These are phyloP conservation scores for Noctua janthe DNA, from an alignment of 2,888 invertebrate genomes.

Conservation along the genomic window DNA sequence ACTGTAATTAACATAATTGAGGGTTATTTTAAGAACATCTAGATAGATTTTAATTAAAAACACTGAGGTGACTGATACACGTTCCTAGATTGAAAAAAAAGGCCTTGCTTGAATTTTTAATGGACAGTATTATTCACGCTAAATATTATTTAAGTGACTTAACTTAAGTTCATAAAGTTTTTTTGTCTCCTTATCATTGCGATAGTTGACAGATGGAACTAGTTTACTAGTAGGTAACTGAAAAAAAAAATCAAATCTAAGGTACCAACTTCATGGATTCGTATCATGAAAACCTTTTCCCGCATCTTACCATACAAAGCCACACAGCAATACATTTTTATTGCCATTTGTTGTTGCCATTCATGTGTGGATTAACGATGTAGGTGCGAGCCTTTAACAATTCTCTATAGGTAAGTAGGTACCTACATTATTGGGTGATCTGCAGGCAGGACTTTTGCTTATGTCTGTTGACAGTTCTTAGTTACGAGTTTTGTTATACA, in stretches of 20 bases:
- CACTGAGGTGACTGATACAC: neutral
- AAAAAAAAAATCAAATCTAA: neutral
- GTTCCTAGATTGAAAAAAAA: neutral
- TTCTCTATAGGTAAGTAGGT: neutral
- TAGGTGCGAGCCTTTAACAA: slow-evolving; percentile 11
- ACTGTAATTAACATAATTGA: slow-evolving; percentile 23
- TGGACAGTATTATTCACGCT: neutral
- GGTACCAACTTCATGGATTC: neutral
- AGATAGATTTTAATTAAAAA: slow-evolving; percentile 1
- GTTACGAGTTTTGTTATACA: no score
- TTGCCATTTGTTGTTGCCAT: slow-evolving; percentile 17
- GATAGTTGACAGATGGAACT: no score
- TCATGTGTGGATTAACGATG: slow-evolving; percentile 36
- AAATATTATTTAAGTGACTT: neutral
- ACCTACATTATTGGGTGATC: neutral
- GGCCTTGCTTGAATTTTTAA: neutral
- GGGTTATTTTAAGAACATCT: slow-evolving; percentile 19
- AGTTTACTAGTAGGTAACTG: neutral
- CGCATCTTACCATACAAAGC: neutral
- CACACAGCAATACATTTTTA: slow-evolving; percentile 17
- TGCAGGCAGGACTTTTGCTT: no score
- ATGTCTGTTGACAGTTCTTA: no score
- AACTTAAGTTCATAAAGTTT: neutral
- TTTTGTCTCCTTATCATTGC: neutral
- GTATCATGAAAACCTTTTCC: neutral